Conservation (phyloP, 2,797 vertebrate genomes). For the Eidolon dupreanum region DNA sequence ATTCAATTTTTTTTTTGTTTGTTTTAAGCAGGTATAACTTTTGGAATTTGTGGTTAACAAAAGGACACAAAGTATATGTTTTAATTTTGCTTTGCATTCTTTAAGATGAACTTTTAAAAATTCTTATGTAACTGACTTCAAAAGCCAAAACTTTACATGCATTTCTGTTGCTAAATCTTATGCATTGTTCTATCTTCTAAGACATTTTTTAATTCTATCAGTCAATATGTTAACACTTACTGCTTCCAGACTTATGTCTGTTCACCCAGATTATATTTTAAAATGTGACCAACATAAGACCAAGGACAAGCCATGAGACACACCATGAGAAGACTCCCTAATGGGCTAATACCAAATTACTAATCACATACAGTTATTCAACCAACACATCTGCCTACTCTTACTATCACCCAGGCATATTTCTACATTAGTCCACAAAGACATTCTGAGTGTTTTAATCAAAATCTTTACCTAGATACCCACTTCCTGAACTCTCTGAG, state of each 20-base stretch:
- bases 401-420: not conserved
- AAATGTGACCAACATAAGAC: not conserved
- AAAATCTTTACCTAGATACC: slow-evolving; percentile 17
- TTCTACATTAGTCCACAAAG: not conserved
- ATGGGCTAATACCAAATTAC: not conserved
- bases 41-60: not conserved
- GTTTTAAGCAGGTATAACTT: not conserved
- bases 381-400: not conserved
- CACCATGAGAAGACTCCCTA: not conserved
- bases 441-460: not conserved
- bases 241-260: not conserved
- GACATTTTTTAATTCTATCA: not conserved
- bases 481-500: not conserved
- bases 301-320: not conserved
- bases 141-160: not conserved
- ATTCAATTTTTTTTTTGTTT: not conserved
- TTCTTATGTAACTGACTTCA: not conserved
- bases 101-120: slow-evolving; percentile 15
- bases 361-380: not conserved
- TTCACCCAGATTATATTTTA: not conserved
- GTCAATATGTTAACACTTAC: not conserved
- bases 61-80: not conserved
- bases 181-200: not conserved
- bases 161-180: not conserved
- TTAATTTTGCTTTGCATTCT: not conserved